Percentiles rank a stretch among this genome's conserved stretches.
phyloP scores from a whole-genome alignment of 2,113 vertebrate genomes.

The Canis aureus region DNA sequence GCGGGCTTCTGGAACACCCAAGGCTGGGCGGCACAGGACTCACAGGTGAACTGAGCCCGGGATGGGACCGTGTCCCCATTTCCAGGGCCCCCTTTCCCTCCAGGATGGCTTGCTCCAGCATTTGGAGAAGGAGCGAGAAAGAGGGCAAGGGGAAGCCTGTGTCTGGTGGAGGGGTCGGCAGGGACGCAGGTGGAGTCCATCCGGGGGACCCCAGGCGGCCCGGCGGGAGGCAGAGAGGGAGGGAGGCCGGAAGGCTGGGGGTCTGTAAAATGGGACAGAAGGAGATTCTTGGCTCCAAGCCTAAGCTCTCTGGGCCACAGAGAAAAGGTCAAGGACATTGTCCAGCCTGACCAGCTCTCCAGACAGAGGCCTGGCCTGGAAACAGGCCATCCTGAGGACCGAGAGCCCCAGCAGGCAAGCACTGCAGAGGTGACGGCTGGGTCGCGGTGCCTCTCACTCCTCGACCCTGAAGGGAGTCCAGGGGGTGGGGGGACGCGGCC shows the following conservation, averaged over 20 bases:
- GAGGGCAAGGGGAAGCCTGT: too few relatives aligned
- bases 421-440: background rate
- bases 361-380: background rate
- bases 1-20: background rate
- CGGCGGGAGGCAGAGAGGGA: background rate
- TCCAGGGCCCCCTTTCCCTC: background rate
- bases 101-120: background rate
- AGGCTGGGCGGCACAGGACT: background rate
- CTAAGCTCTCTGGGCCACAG: background rate
- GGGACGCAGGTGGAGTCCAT: background rate
- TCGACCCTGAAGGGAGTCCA: fast-evolving
- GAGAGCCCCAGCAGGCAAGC: background rate
- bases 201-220: background rate
- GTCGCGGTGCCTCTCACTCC: fast-evolving
- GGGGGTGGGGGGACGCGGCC: background rate
- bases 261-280: background rate
- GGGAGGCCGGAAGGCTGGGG: background rate
- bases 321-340: background rate
- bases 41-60: fast-evolving
- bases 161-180: fast-evolving
- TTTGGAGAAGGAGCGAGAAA: background rate
- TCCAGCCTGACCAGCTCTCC: background rate
- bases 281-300: background rate
- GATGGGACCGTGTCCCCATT: background rate
- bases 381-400: background rate